Evolutionary conservation across 1,140 invertebrate genomes (phyloP), one percentile per base, ranked within the genome.

Genomic region (Temnothorax longispinosus): DNA sequence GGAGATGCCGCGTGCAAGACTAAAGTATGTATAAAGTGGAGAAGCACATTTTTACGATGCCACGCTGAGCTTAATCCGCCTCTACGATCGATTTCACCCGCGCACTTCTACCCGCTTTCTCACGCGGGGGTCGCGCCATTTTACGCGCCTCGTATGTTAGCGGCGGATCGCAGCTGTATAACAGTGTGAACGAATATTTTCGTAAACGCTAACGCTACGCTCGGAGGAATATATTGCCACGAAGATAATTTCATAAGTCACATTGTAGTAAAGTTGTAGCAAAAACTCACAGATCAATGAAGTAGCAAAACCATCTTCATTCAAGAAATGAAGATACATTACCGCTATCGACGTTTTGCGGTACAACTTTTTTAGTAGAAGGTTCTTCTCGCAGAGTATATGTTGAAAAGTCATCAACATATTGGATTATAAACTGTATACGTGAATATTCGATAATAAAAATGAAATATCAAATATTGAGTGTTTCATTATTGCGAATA

Each of bases 1-100:
- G 80, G 90, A 91, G 89, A 87, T 76, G 80, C 85, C 90, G 85
- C 80, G 89, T 91, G 90, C 85, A 54, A 41, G 85, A 41, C 75
- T 91, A 89, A 91, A 91, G 87, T 89, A 91, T 87, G 89, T 91
- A 91, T 89, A 91, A 91, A 91, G 87, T 82, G 85, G 89, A 65
- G 86, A 75, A 86, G 89, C 72, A 67, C 86, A 90, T 90, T 90
- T 90, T 90, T 90, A 90, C 86, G 86, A 80, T 67, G 89, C 64
- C 86, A 84, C 65, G 88, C 84, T 60, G 89, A 78, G 88, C 82
- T 88, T 89, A 89, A 88, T 88, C 88, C 88, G 87, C 87, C 82
- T 58, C 77, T 41, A 54, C 84, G 87, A 90, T 90, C 87, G 89
- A 89, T 90, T 87, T 82, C 87, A 87, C 41, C 82, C 27, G 62